These are phyloP conservation scores for Drosophila demipolita DNA, from an alignment of 2,888 invertebrate genomes.

Conservation along the genomic window DNA sequence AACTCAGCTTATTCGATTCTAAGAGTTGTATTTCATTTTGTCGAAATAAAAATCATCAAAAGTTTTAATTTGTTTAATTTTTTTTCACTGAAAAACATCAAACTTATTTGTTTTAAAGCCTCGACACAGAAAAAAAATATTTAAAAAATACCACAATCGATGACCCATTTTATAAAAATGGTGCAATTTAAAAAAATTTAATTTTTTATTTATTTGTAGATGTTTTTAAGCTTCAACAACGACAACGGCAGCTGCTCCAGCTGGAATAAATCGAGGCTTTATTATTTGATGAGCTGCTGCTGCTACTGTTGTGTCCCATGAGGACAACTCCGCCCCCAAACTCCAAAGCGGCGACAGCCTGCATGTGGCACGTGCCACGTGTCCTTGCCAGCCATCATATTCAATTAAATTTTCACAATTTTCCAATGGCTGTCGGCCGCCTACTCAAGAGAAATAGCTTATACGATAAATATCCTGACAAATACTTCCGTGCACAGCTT, in stretches of 20 bases:
- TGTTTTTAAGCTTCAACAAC: constrained; percentile 9
- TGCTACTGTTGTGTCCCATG: not conserved
- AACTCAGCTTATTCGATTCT: not conserved
- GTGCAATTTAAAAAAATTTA: constrained; percentile 4
- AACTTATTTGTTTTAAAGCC: not conserved
- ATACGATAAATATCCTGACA: constrained; percentile 76
- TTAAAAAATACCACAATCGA: constrained; percentile 23
- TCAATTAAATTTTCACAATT: constrained; percentile 79
- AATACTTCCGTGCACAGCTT: constrained; percentile 69
- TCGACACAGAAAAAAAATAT: constrained; percentile 7
- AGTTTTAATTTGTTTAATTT: not conserved
- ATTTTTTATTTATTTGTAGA: constrained; percentile 26
- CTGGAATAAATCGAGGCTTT: constrained; percentile 34
- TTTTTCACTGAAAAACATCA: not conserved
- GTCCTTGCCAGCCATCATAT: constrained; percentile 51
- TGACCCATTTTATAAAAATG: constrained; percentile 34
- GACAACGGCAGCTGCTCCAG: constrained; percentile 50
- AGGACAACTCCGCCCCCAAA: not conserved
- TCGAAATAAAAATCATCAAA: not conserved
- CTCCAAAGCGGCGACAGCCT: not conserved
- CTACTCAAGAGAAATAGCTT: constrained; percentile 60
- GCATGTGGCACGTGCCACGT: constrained; percentile 36
- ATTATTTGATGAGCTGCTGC: constrained; percentile 67
- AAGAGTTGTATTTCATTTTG: not conserved
- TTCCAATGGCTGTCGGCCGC: constrained; percentile 51